phyloP scores from a whole-genome alignment of 2,888 invertebrate species.

The Conomelus anceps region DNA sequence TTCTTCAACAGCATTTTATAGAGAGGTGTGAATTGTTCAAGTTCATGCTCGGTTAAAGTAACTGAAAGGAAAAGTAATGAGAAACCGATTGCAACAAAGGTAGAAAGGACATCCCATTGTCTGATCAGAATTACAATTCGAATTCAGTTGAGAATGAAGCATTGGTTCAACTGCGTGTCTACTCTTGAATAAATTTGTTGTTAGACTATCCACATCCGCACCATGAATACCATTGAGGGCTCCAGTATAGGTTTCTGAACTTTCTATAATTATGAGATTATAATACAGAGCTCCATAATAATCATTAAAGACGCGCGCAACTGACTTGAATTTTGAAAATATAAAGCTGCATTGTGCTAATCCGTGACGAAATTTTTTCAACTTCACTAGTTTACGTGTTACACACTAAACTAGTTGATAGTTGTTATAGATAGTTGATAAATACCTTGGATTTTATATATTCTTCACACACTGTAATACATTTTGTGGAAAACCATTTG shows the following conservation, averaged over 20 bases:
- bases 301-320: too few relatives aligned
- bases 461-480: too few relatives aligned
- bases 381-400: too few relatives aligned
- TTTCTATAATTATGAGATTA: not conserved
- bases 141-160: not conserved
- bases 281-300: too few relatives aligned
- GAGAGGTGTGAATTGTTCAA: not conserved
- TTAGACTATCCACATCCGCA: not conserved
- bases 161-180: not conserved
- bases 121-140: not conserved
- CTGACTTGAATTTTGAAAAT: too few relatives aligned
- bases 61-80: not conserved
- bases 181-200: not conserved
- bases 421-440: too few relatives aligned
- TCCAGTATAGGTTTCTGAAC: not conserved
- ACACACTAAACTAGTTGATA: too few relatives aligned
- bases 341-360: too few relatives aligned
- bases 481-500: too few relatives aligned
- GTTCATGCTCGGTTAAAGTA: not conserved
- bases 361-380: too few relatives aligned
- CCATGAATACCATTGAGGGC: not conserved
- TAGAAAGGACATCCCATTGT: not conserved
- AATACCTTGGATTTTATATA: too few relatives aligned
- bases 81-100: not conserved
- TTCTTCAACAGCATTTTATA: not conserved